A percentile compares a stretch with the other conserved stretches of the same genome.
These are phyloP conservation scores for Athalia circularis DNA, from an alignment of 2,888 invertebrate genomes.

Conservation along the genomic window DNA sequence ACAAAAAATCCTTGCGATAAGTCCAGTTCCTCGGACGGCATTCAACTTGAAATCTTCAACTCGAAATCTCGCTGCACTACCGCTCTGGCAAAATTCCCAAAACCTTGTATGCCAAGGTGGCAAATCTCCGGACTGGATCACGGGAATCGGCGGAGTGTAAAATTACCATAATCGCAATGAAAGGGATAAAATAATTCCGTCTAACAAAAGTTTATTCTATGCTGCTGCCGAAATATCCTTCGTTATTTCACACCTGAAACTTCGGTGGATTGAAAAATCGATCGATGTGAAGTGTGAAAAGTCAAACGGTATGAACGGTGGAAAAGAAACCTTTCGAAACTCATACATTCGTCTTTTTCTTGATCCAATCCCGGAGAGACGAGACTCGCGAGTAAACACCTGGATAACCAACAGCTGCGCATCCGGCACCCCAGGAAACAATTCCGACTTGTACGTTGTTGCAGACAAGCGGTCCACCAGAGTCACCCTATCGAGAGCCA, in stretches of 20 bases:
- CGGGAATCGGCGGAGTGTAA: constrained; percentile 1
- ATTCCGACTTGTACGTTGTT: constrained; percentile 66
- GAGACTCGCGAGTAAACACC: constrained; percentile 78
- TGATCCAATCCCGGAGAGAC: constrained; percentile 71
- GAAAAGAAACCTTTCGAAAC: too few relatives aligned
- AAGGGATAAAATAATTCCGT: not conserved
- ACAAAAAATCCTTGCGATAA: not conserved
- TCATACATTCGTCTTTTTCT: not conserved
- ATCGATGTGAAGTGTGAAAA: too few relatives aligned
- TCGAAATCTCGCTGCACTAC: not conserved
- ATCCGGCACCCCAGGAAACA: constrained; percentile 69
- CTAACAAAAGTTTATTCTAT: not conserved
- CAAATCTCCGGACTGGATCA: constrained; percentile 17
- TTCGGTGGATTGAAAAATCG: not conserved
- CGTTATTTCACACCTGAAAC: not conserved
- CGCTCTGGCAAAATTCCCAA: constrained; percentile 26
- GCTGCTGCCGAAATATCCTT: too few relatives aligned
- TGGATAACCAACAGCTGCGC: constrained; percentile 71
- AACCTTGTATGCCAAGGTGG: constrained; percentile 12
- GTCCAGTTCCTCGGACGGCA: not conserved
- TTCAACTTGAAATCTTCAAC: constrained; percentile 8
- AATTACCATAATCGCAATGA: constrained; percentile 27
- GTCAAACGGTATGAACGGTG: too few relatives aligned
- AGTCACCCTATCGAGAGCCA: constrained; percentile 62
- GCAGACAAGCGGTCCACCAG: constrained; percentile 67